A percentile compares a stretch with the other conserved stretches of the same genome.
Conservation (phyloP, 2,888 invertebrate species). For the Eurytoma adleriae region DNA sequence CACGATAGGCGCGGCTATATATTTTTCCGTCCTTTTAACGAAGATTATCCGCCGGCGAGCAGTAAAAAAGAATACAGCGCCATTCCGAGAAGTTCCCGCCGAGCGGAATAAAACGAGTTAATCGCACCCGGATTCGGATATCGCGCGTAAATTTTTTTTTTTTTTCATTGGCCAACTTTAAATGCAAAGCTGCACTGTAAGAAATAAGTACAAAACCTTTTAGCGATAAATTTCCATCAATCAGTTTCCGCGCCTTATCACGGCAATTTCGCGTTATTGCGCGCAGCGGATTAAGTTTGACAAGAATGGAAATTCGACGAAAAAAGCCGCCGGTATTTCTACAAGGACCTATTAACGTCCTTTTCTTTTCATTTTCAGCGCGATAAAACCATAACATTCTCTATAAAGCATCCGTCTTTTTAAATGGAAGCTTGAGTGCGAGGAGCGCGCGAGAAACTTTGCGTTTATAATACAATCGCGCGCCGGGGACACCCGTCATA, state of each 20-base stretch:
- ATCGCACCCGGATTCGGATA: background rate
- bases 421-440: background rate
- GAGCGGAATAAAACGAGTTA: background rate
- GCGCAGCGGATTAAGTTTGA: background rate
- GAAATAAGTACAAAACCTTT: too few relatives aligned
- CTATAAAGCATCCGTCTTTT: constrained; percentile 7
- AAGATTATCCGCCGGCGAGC: constrained; percentile 33
- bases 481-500: constrained; percentile 27
- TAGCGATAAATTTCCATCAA: too few relatives aligned
- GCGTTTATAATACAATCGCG: constrained; percentile 3
- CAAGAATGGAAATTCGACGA: background rate
- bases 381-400: constrained; percentile 7
- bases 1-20: constrained; percentile 27
- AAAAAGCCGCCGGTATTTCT: constrained; percentile 1
- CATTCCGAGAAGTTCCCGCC: background rate
- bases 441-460: background rate
- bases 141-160: background rate
- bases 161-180: background rate
- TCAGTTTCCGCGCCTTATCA: too few relatives aligned
- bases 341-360: background rate
- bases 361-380: background rate
- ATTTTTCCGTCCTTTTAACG: constrained; percentile 35
- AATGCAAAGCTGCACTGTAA: too few relatives aligned
- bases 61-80: constrained; percentile 31
- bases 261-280: too few relatives aligned